Conservation (phyloP, 2,113 vertebrate species). For the Upupa epops region DNA sequence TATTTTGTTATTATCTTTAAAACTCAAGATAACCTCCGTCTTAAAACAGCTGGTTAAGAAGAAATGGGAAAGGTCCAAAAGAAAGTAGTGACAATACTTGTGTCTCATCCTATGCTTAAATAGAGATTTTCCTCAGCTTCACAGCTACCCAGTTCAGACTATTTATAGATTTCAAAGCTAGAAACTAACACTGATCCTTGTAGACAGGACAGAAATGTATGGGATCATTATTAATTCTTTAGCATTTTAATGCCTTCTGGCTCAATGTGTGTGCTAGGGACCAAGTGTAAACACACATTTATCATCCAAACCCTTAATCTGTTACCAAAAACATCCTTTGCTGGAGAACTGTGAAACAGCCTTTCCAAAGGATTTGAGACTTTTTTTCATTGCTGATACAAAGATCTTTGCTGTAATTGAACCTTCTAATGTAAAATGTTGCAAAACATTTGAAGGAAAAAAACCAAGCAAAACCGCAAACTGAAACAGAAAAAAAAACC, state of each 20-base stretch:
- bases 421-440: background rate
- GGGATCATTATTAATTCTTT: conserved; percentile 28
- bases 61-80: background rate
- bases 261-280: background rate
- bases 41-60: background rate
- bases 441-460: background rate
- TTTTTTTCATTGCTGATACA: background rate
- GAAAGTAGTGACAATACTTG: background rate
- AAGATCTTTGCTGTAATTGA: background rate
- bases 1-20: too few relatives aligned
- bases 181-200: conserved; percentile 36
- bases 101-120: background rate
- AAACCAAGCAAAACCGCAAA: background rate
- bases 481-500: background rate
- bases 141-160: background rate
- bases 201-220: conserved; percentile 15
- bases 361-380: background rate
- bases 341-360: background rate
- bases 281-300: conserved; percentile 26
- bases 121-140: conserved; percentile 5
- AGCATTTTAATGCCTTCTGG: conserved; percentile 33
- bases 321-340: background rate
- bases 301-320: background rate
- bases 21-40: background rate
- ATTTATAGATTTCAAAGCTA: conserved; percentile 30